phyloP scores from a whole-genome alignment of 2,797 vertebrate species.

The Schizopygopsis malacanthus region DNA sequence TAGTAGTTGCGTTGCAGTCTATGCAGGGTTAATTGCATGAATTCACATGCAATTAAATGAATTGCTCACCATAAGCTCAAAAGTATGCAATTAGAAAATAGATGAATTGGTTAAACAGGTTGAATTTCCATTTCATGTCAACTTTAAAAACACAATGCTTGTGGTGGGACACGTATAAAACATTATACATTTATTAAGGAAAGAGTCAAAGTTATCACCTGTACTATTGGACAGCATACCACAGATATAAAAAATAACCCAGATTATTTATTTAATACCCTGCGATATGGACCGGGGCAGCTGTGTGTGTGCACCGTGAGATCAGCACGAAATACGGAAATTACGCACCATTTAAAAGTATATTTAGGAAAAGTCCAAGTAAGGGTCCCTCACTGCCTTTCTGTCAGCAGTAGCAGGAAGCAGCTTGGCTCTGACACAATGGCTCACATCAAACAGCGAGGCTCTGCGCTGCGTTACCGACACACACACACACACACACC shows the following conservation, averaged over 20 bases:
- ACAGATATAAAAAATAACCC: constrained; percentile 2
- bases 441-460: constrained; percentile 83
- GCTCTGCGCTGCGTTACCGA: constrained; percentile 68
- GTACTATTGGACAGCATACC: not conserved
- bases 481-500: constrained; percentile 40
- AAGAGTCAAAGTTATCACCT: not conserved
- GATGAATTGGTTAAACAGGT: not conserved
- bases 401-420: constrained; percentile 78
- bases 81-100: not conserved
- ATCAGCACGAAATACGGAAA: constrained; percentile 25
- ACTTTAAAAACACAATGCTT: not conserved
- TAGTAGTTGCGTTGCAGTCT: not conserved
- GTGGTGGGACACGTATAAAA: not conserved
- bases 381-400: constrained; percentile 44
- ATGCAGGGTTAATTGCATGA: not conserved
- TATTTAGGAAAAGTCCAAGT: constrained; percentile 55
- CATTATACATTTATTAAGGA: not conserved
- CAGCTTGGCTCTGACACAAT: constrained; percentile 84
- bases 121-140: not conserved
- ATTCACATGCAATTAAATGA: not conserved
- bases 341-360: constrained; percentile 57
- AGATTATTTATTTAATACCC: not conserved
- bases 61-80: not conserved
- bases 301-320: not conserved
- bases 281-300: not conserved